Percentiles rank a stretch among this genome's conserved stretches.
phyloP scores from a whole-genome alignment of 1,140 invertebrate genomes.

The Drosophila quadrilineata region DNA sequence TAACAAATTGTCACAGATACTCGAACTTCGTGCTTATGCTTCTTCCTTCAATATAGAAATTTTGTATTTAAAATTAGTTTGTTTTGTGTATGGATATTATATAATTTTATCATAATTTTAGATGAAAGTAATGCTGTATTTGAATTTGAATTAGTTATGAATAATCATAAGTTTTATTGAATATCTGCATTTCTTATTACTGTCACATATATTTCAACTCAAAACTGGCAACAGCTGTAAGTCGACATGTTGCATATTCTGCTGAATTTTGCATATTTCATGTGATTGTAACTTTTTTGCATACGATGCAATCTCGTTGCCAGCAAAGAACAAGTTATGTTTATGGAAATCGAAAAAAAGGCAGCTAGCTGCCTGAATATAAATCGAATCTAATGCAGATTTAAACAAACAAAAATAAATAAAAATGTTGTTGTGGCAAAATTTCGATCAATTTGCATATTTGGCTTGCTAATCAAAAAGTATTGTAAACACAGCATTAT shows the following conservation, averaged over 20 bases:
- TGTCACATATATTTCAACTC: no score
- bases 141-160: no score
- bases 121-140: no score
- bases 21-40: background rate
- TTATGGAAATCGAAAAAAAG: background rate
- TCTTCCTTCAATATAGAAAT: background rate
- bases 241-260: background rate
- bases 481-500: no score
- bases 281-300: constrained; percentile 6
- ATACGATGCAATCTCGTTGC: background rate
- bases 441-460: no score
- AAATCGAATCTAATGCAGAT: constrained; percentile 5
- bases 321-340: background rate
- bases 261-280: constrained; percentile 3
- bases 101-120: no score
- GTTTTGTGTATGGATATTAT: no score
- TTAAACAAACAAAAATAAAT: constrained; percentile 3
- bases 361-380: background rate
- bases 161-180: no score
- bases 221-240: background rate
- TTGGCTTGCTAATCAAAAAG: background rate
- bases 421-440: background rate
- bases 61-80: no score
- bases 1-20: constrained; percentile 17
- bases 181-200: no score